These are phyloP conservation scores for Aptenodytes forsteri DNA, from an alignment of 2,113 vertebrate genomes.

Conservation along the genomic window DNA sequence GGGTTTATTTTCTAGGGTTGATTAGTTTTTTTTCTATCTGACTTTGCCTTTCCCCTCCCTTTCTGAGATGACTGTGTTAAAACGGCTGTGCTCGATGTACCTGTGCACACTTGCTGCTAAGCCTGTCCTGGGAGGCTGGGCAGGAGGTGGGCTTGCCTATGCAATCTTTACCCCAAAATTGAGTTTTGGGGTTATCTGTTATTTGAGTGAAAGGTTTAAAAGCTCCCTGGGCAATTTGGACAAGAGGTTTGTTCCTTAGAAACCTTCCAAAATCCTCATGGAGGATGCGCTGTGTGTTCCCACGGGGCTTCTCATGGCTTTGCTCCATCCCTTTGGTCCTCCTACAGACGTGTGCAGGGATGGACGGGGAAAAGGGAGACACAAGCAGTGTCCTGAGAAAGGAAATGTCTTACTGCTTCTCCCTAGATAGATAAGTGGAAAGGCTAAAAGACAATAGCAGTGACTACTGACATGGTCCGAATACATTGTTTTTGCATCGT, in stretches of 20 bases:
- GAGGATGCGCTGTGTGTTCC: background rate
- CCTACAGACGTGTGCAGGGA: background rate
- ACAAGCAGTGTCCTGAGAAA: background rate
- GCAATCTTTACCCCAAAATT: background rate
- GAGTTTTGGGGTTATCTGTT: background rate
- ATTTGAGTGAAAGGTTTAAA: background rate
- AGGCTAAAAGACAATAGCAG: slow-evolving; percentile 34
- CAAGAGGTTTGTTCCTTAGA: background rate
- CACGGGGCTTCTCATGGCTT: background rate
- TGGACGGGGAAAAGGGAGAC: background rate
- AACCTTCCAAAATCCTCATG: background rate
- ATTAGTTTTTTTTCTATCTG: background rate
- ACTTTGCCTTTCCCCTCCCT: background rate
- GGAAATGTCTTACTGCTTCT: background rate
- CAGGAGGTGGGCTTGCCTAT: background rate
- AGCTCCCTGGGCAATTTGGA: background rate
- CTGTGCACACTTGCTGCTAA: background rate
- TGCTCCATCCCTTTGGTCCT: background rate
- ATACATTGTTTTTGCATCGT: slow-evolving; percentile 21
- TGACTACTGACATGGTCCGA: slow-evolving; percentile 8
- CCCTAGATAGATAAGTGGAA: background rate
- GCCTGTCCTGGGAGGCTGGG: background rate
- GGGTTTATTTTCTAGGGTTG: background rate
- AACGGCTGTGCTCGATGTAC: fast-evolving
- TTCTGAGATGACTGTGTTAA: background rate